Conservation (phyloP, 2,797 vertebrate species). For the Parotocinclus haroldoi region DNA sequence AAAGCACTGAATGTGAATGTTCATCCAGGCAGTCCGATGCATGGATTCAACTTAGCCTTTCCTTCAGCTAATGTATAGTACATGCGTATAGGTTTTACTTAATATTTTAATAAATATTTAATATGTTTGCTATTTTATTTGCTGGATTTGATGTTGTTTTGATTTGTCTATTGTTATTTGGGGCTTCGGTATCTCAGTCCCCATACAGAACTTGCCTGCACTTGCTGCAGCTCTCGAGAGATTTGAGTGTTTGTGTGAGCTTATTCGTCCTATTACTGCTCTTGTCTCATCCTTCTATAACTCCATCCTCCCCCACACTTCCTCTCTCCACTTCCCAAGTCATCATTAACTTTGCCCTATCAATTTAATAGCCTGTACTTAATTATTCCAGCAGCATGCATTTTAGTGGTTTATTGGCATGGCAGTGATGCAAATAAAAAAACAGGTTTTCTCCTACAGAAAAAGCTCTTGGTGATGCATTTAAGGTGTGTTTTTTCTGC, state of each 20-base stretch:
- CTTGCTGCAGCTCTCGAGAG: slow-evolving; percentile 35
- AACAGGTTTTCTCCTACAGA: slow-evolving; percentile 16
- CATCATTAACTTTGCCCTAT: slow-evolving; percentile 42
- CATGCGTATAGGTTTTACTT: too few relatives aligned
- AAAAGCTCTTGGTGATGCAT: slow-evolving; percentile 10
- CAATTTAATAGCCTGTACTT: slow-evolving; percentile 37
- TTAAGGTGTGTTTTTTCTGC: slow-evolving; percentile 9
- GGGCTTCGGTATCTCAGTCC: slow-evolving; percentile 18
- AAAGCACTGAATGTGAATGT: too few relatives aligned
- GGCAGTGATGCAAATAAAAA: slow-evolving; percentile 32
- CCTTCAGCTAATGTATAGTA: too few relatives aligned
- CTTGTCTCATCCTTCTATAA: background rate
- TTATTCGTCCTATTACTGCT: slow-evolving; percentile 20
- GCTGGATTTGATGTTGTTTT: background rate
- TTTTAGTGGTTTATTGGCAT: slow-evolving; percentile 40
- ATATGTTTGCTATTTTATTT: background rate
- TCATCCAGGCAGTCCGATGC: too few relatives aligned
- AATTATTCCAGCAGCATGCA: slow-evolving; percentile 43
- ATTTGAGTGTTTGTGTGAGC: slow-evolving; percentile 44
- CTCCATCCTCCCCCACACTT: background rate
- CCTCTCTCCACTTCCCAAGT: slow-evolving; percentile 29
- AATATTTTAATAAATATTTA: background rate
- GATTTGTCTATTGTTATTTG: background rate
- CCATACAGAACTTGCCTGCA: slow-evolving; percentile 29
- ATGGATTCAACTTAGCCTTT: too few relatives aligned